Evolutionary conservation across 1,140 invertebrate genomes (phyloP), one percentile per base, ranked within the genome.

Genomic region (Drosophila novamexicana): DNA sequence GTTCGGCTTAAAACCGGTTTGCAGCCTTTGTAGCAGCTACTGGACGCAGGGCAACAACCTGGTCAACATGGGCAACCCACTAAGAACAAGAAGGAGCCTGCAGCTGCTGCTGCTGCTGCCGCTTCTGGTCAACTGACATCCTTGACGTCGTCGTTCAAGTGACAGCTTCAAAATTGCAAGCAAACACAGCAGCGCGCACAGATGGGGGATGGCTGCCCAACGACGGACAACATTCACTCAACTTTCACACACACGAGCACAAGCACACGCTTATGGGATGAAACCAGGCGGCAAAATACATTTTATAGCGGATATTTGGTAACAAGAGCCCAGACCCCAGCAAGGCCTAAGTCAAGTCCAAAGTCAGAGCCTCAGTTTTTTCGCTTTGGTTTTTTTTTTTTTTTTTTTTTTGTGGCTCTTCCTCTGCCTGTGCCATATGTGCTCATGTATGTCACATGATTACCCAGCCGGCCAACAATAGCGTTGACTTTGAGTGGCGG

Each of bases 401-500:
- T 52, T 45, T n/a, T 54, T 34, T 45, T n/a, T 54, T 34, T 12
- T 18, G n/a, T 65, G 14, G 37, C 37, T 3, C 2, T 7, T 18
- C 16, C 14, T 7, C 14, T 22, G 36, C 29, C 22, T n/a, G 44
- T 52, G 39, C 64, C 64, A 58, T 71, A 39, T 56, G 36, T 49
- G 59, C 40, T 16, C 14, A 42, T 47, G 42, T 65, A 36, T 68
- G 70, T 56, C 69, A 57, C 69, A 61, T 72, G 74, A 76, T 73
- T 76, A 72, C 56, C 56, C 42, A 71, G 40, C 47, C 18, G 57
- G 47, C 61, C 74, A 69, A 73, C 74, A 76, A 73, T 76, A 56
- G 49, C 74, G 49, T 73, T 76, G 74, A 73, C 74, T 57, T 76
- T 73, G 67, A 70, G 58, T 70, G 67, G 49, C 49, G 67, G 67